Evolutionary conservation across 2,797 vertebrate species (phyloP).

Genomic region (Xiphophorus birchmanni): DNA sequence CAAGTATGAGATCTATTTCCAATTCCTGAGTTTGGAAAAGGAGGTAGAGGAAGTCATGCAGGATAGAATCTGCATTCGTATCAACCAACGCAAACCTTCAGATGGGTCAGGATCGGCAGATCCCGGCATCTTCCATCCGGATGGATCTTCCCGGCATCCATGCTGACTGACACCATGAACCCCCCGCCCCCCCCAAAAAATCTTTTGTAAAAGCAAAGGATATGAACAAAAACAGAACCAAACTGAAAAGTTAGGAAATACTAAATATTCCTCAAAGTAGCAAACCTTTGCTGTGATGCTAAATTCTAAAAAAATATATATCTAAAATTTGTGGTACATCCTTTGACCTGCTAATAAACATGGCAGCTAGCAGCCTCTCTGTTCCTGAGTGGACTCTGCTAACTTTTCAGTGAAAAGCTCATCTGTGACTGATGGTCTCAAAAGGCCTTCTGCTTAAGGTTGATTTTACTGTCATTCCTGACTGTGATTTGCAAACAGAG

Average conservation of each 20-base stretch:
- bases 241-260: conserved; percentile 23
- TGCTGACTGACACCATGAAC: conserved; percentile 10
- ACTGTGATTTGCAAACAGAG: neutral
- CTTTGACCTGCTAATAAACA: neutral
- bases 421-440: neutral
- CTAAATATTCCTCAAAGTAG: neutral
- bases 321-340: neutral
- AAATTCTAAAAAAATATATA: neutral
- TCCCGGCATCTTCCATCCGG: neutral
- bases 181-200: neutral
- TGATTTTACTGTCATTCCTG: neutral
- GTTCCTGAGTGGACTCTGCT: neutral
- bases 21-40: conserved; percentile 3
- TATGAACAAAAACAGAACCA: conserved; percentile 26
- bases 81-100: neutral
- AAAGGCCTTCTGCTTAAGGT: neutral
- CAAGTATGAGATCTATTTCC: conserved; percentile 3
- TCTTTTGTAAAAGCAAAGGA: neutral
- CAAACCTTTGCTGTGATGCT: neutral
- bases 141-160: neutral
- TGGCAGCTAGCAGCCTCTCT: neutral
- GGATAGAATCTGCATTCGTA: neutral
- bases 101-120: conserved; percentile 9
- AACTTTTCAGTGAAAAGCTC: neutral
- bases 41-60: neutral